These are phyloP conservation scores for Anas platyrhynchos DNA, from an alignment of 2,113 vertebrate genomes.

Conservation along the genomic window DNA sequence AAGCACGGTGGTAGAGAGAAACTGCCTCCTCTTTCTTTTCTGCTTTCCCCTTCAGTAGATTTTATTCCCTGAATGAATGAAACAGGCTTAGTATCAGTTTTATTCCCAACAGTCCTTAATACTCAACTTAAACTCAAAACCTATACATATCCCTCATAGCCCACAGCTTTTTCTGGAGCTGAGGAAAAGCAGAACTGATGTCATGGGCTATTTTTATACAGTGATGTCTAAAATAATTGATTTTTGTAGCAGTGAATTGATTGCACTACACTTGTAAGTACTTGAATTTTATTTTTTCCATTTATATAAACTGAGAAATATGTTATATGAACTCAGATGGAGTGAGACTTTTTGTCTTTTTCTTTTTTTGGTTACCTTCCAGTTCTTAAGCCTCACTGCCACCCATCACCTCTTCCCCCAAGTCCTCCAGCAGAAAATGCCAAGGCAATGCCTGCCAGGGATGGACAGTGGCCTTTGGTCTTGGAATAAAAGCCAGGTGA, in stretches of 20 bases:
- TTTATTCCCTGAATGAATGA: not conserved
- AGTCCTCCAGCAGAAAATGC: not conserved
- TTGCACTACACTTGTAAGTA: not conserved
- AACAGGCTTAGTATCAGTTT: not conserved
- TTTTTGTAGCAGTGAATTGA: not conserved
- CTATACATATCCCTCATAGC: not conserved
- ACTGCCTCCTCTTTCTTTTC: not conserved
- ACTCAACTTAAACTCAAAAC: not conserved
- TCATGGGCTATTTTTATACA: slow-evolving; percentile 20
- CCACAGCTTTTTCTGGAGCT: slow-evolving; percentile 20
- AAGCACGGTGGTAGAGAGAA: not conserved
- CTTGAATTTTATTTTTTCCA: not conserved
- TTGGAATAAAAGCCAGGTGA: not conserved
- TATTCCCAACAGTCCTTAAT: not conserved
- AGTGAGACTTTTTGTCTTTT: not conserved
- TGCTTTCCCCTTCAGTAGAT: not conserved
- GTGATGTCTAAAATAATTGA: not conserved
- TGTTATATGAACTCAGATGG: not conserved
- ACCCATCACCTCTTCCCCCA: not conserved
- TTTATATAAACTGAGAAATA: not conserved
- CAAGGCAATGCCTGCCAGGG: not conserved
- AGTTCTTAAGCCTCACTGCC: not conserved
- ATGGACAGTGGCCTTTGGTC: not conserved
- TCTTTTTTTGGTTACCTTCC: not conserved
- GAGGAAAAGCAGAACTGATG: slow-evolving; percentile 27